These are phyloP conservation scores for Phyllotreta cruciferae DNA, from an alignment of 2,888 invertebrate species.

Conservation along the genomic window DNA sequence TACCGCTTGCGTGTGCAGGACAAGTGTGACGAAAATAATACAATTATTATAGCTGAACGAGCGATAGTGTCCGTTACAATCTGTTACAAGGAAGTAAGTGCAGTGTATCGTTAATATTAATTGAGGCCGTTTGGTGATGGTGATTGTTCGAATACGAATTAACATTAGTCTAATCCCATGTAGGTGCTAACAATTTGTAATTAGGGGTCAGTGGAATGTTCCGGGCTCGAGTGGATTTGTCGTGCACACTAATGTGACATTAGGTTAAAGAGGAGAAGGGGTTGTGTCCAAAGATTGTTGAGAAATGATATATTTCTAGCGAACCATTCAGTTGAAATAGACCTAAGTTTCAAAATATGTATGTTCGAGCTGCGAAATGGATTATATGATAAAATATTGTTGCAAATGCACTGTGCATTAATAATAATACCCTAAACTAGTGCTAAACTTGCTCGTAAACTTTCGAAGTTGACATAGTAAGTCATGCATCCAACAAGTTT, in stretches of 20 bases:
- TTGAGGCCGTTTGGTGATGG: background rate
- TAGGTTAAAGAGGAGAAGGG: no score
- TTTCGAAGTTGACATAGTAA: conserved; percentile 6
- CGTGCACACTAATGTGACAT: no score
- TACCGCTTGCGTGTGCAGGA: conserved; percentile 7
- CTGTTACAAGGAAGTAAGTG: background rate
- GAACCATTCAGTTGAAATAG: no score
- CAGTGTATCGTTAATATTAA: background rate
- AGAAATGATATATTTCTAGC: no score
- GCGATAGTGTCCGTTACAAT: background rate
- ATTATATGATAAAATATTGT: no score
- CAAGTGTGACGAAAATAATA: conserved; percentile 20
- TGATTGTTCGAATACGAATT: background rate
- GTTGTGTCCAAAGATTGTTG: no score
- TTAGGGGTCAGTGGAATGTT: conserved; percentile 17
- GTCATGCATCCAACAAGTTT: conserved; percentile 3
- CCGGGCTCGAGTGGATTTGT: background rate
- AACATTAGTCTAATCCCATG: background rate
- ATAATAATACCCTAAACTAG: background rate
- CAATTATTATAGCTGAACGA: conserved; percentile 6
- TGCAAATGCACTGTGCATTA: no score
- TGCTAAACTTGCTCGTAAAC: conserved; percentile 11
- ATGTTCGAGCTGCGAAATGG: no score
- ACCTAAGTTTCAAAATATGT: no score
- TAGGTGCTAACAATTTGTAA: conserved; percentile 4